Base-by-base conservation (phyloP, 2,888 invertebrate genomes). In the Hypomecis punctinalis region DNA sequence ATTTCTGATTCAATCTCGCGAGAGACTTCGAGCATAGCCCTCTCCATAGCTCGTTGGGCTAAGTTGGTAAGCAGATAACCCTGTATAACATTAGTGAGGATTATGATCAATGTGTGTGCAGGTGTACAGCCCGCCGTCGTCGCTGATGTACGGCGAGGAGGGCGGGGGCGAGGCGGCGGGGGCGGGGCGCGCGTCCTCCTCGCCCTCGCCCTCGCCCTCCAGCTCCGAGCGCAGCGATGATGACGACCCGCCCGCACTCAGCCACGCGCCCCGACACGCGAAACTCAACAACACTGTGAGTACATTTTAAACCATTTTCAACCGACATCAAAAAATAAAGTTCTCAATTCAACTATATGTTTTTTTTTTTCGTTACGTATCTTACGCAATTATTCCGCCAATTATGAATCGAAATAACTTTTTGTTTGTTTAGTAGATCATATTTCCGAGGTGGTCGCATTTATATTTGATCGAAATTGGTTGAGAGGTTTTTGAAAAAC, bases 41-140 rank as follows among this genome's bases (percentile, higher is more conserved):
- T 23, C 23, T 23, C 23, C 23, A 23, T 23, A 23, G 23, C 3
- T 23, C 23, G 23, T 23, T 23, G 23, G 23, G 23, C 23, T 23
- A 23, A 23, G 23, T 23, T 23, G 23, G 23, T 23, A 23, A 23
- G 23, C 23, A 23, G 23, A 23, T 23, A 23, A 23, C 23, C 23
- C 23, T 23, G 23, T 23, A 23, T 23, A 23, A 23, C 23, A 23
- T 23, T 23, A 23, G 23, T 23, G 23, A 23, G 23, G 23, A 23
- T 23, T 23, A 23, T 23, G 23, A 23, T 23, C 1, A 2, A 23
- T 23, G 23, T 23, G 23, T 23, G 23, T 23, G 23, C 88, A 95
- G 83, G 96, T 99, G 9, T 99, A 98, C 91, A 96, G 96, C 81
- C 99, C 99, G 0, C 99, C 99, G 0, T 96, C 96, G 51, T 95